Evolutionary conservation across 2,888 invertebrate genomes (phyloP), one percentile per base, ranked within the genome.

Genomic region (Cephus pygmeus): DNA sequence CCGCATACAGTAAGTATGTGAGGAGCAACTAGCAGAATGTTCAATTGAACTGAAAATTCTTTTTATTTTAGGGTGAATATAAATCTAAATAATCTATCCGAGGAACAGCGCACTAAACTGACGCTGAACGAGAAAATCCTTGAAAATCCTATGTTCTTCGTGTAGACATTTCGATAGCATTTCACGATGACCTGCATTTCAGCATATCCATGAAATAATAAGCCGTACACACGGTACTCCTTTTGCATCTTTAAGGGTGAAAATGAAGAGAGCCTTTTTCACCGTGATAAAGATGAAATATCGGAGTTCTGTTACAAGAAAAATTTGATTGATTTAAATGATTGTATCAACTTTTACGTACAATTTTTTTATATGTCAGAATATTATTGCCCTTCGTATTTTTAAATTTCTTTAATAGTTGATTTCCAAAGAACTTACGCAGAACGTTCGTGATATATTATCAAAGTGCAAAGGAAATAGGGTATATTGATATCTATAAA

Each of bases 61-160:
- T 75, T 68, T 82, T 23, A 79, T 91, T 88, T 23, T 91, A 93
- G 93, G 31, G 92, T 92, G 1, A 83, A 78, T 1, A 92, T 94
- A 77, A 89, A 93, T 85, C 92, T 94, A 84, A 81, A 87, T 0
- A 92, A 93, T 1, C 89, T 95, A 79, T 90, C 92, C 31, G 87
- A 79, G 0, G 92, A 92, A 68, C 95, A 95, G 56, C 87, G 88
- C 6, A 92, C 91, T 3, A 92, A 94, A 33, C 88, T 89, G 23
- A 94, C 95, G 0, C 89, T 93, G 79, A 92, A 93, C 4, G 91
- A 91, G 12, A 94, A 95, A 87, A 88, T 94, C 77, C 89, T 92
- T 73, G 90, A 84, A 9, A 93, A 93, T 85, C 94, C 95, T 12
- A 96, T 96, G 96, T 96, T 95, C 89, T 96, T 95, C 83, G 95